Conservation (phyloP, 2,113 vertebrate species). For the Pleuronectes platessa region DNA sequence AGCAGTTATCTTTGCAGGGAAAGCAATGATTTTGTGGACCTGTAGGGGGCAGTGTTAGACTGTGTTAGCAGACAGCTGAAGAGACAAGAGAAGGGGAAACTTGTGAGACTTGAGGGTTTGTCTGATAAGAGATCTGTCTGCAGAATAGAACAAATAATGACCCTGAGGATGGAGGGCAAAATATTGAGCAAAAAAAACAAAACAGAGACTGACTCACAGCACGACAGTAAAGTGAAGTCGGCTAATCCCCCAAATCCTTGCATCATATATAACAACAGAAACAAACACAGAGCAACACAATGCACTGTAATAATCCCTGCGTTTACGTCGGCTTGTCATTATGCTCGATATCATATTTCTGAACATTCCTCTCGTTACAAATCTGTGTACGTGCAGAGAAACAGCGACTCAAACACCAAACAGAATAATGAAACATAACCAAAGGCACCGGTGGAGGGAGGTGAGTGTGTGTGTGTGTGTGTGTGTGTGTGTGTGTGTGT, state of each 20-base stretch:
- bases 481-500: slow-evolving; percentile 29
- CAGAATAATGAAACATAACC: slow-evolving; percentile 44
- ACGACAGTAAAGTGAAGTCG: slow-evolving; percentile 7
- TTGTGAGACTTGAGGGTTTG: slow-evolving; percentile 21
- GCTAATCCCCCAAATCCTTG: slow-evolving; percentile 19
- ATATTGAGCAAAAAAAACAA: slow-evolving; percentile 13
- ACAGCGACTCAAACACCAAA: slow-evolving; percentile 14
- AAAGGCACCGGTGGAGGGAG: slow-evolving; percentile 16
- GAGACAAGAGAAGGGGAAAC: not conserved
- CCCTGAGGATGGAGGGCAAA: slow-evolving; percentile 35
- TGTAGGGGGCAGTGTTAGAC: slow-evolving; percentile 72
- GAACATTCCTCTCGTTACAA: slow-evolving; percentile 6
- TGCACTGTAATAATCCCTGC: not conserved
- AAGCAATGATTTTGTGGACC: slow-evolving; percentile 1
- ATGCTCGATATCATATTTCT: not conserved
- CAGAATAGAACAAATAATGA: slow-evolving; percentile 44
- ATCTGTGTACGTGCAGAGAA: slow-evolving; percentile 11
- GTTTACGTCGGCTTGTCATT: slow-evolving; percentile 1
- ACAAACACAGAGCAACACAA: not conserved
- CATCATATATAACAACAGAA: not conserved
- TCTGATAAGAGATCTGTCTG: slow-evolving; percentile 31
- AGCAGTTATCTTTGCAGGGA: not conserved
- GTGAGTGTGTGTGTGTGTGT: slow-evolving; percentile 22
- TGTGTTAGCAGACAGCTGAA: not conserved
- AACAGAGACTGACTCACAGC: slow-evolving; percentile 18